Conservation (phyloP, 2,888 invertebrate genomes). For the Macrophya annulata region DNA sequence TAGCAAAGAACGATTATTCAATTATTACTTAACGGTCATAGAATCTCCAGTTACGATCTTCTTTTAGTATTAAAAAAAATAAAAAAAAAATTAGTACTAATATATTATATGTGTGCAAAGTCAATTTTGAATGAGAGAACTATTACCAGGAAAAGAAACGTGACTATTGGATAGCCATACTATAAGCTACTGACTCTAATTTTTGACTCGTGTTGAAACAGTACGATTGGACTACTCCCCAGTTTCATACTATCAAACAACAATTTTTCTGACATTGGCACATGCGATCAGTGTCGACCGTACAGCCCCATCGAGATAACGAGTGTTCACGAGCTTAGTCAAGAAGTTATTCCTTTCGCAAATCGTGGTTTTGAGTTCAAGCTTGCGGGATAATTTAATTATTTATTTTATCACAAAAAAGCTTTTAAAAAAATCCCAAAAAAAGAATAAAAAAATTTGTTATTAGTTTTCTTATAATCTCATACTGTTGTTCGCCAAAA, state of each 20-base stretch:
- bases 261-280: conserved; percentile 14
- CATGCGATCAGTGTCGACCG: conserved; percentile 11
- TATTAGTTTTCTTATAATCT: not conserved
- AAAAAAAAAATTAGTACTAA: not conserved
- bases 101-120: conserved; percentile 6
- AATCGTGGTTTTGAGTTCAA: not conserved
- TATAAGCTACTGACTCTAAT: not conserved
- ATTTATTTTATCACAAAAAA: not conserved
- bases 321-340: not conserved
- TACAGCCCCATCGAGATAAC: conserved; percentile 15
- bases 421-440: not conserved
- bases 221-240: conserved; percentile 20
- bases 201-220: not conserved
- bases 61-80: not conserved
- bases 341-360: conserved; percentile 2
- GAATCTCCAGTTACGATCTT: not conserved
- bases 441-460: not conserved
- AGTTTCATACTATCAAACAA: not conserved
- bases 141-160: not conserved
- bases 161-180: not conserved
- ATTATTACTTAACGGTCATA: not conserved
- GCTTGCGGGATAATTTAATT: not conserved
- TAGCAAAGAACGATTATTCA: not conserved
- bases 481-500: not conserved
- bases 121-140: not conserved